Evolutionary conservation across 2,888 invertebrate species (phyloP), one percentile per base, ranked within the genome.

Genomic region (Osmoderma eremita): DNA sequence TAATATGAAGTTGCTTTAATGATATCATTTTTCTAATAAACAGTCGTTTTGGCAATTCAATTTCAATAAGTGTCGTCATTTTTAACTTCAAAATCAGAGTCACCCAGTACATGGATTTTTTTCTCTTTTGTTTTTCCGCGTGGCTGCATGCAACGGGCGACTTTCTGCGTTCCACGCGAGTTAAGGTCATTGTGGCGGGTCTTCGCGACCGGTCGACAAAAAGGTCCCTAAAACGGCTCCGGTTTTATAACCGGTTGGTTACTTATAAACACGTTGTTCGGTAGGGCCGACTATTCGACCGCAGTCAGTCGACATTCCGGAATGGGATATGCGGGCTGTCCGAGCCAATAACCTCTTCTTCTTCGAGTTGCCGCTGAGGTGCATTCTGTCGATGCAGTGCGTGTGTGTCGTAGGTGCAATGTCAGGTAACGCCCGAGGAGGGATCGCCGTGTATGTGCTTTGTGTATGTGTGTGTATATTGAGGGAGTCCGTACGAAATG

Each of bases 171-270:
- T 61, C 58, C 45, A 24, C 12, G 24, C 24, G 15, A 18, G 45
- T 17, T 45, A 61, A 45, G 58, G 58, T 61, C 58, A 61, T 36
- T 45, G 58, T 36, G 36, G 58, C 58, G 48, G 58, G 58, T 61
- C 58, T 18, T 61, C 36, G 50, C 30, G 30, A 51, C 22, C 10
- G 45, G 58, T 45, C 45, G 58, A 61, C 58, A 61, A 61, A 56
- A 61, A 61, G 58, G 58, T 30, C 58, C 58, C 48, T 61, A 61
- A 61, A 61, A 61, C 58, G 45, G 58, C 58, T 30, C 45, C 58
- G 58, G 58, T 61, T 61, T 61, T 61, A 61, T 45, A 61, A 61
- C 58, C 58, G 58, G 58, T 61, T 61, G 18, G 45, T 45, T 61
- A 45, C 15, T 61, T 61, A 36, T 61, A 61, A 61, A 61, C 58